phyloP scores from a whole-genome alignment of 2,888 invertebrate genomes.

The Tachystola acroxantha region DNA sequence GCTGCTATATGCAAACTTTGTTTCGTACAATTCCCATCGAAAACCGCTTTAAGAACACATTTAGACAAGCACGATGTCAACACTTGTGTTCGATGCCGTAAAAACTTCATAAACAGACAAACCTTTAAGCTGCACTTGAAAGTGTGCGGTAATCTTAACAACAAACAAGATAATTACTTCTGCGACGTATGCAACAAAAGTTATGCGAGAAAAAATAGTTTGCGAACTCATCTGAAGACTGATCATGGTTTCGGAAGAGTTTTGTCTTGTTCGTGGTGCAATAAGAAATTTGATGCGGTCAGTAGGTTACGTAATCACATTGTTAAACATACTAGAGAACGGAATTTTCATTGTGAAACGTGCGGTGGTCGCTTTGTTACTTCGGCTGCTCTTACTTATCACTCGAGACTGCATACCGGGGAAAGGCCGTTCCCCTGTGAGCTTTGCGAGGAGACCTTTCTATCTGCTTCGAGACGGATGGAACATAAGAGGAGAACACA shows the following conservation, averaged over 20 bases:
- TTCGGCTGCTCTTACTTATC: slow-evolving; percentile 49
- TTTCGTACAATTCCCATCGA: slow-evolving; percentile 46
- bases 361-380: slow-evolving; percentile 60
- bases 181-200: slow-evolving; percentile 58
- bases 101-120: slow-evolving; percentile 41
- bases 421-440: slow-evolving; percentile 60
- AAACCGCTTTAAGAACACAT: slow-evolving; percentile 40
- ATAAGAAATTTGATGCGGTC: slow-evolving; percentile 52
- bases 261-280: slow-evolving; percentile 52
- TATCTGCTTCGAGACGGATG: slow-evolving; percentile 56
- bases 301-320: slow-evolving; percentile 52
- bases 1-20: slow-evolving; percentile 50
- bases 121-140: slow-evolving; percentile 43
- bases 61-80: slow-evolving; percentile 45
- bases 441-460: slow-evolving; percentile 51
- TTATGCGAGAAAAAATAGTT: slow-evolving; percentile 44
- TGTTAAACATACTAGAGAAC: slow-evolving; percentile 59
- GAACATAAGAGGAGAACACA: slow-evolving; percentile 54
- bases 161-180: slow-evolving; percentile 33
- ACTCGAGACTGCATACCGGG: slow-evolving; percentile 58
- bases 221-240: slow-evolving; percentile 48
- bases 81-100: slow-evolving; percentile 44
- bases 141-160: slow-evolving; percentile 37
- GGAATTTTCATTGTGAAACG: slow-evolving; percentile 49
- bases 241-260: slow-evolving; percentile 53